Conservation (phyloP, 2,888 invertebrate species). For the Micropterix aruncella region DNA sequence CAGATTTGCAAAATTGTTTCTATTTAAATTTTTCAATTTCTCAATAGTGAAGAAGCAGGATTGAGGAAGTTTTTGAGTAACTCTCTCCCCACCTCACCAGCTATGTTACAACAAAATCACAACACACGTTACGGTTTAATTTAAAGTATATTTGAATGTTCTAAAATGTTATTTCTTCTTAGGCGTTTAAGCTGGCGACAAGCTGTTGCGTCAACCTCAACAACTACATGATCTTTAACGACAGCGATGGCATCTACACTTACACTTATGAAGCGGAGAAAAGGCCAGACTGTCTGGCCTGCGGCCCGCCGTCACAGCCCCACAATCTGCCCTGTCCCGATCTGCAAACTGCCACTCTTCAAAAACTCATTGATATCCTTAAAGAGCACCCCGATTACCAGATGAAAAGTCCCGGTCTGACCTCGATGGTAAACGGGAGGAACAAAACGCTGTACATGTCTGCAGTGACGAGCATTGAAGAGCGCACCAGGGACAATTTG, state of each 20-base stretch:
- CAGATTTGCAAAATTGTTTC: too few relatives aligned
- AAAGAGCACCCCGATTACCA: constrained; percentile 66
- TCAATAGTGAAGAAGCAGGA: too few relatives aligned
- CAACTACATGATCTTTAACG: constrained; percentile 95
- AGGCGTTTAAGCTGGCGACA: constrained; percentile 91
- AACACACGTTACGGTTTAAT: too few relatives aligned
- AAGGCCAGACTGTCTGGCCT: constrained; percentile 76
- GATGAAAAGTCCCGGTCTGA: constrained; percentile 86
- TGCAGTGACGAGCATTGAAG: constrained; percentile 82
- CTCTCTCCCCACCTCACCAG: too few relatives aligned
- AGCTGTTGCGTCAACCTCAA: constrained; percentile 81
- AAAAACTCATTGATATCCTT: constrained; percentile 68
- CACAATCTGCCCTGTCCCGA: constrained; percentile 16
- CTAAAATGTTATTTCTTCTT: constrained; percentile 11
- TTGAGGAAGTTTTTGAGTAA: too few relatives aligned
- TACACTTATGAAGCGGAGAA: constrained; percentile 90
- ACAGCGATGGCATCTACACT: constrained; percentile 90
- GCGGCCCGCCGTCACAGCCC: constrained; percentile 22
- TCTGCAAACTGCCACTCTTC: constrained; percentile 52
- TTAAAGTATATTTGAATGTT: too few relatives aligned
- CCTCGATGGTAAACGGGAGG: constrained; percentile 66
- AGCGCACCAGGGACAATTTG: constrained; percentile 76
- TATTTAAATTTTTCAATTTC: too few relatives aligned
- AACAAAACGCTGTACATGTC: constrained; percentile 91
- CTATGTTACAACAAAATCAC: too few relatives aligned